Base-by-base conservation (phyloP, 2,113 vertebrate species). In the Myxocyprinus asiaticus region DNA sequence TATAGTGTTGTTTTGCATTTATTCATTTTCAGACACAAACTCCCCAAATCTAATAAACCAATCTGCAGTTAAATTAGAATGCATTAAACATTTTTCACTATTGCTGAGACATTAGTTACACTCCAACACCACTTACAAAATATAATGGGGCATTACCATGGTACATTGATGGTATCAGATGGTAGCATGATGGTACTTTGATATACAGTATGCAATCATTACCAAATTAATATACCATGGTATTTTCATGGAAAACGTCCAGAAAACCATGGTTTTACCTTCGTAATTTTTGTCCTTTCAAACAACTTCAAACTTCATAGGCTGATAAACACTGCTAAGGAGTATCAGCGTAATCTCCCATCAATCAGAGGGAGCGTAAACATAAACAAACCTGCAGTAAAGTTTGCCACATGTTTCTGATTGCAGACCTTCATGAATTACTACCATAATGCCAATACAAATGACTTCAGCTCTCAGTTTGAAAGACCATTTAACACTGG, bases 331-430 rank as follows among this genome's bases (percentile, higher is more conserved):
- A 72, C n/a, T 22, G 0, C 9, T 72, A 47, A 72, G 45, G 70
- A 47, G 42, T 47, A 9, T 56, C 15, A 59, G 59, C 4, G 6
- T 11, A 70, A 50, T 62, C 9, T 71, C n/a, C 12, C 56, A 50
- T 45, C 55, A n/a, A 50, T 44, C 68, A 58, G 51, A 71, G 33
- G 56, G 9, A 67, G 76, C 61, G 55, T 58, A 87, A 85, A 79
- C 45, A 14, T 45, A 51, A 53, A 70, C 33, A 1, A 45, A 15
- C 61, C 14, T 10, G 1, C 66, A 17, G 43, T 56, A 66, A 77
- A 58, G 63, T 78, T 47, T 78, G 53, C 66, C 44, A 64, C n/a
- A 64, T 56, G 62, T 44, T 77, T 7, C 63, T 44, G 75, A 59
- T 59, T 42, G 6, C 55, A 59, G 43, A 47, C 15, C 9, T 72